These are phyloP conservation scores for Eupithecia vulgata DNA, from an alignment of 2,888 invertebrate species.

Conservation along the genomic window DNA sequence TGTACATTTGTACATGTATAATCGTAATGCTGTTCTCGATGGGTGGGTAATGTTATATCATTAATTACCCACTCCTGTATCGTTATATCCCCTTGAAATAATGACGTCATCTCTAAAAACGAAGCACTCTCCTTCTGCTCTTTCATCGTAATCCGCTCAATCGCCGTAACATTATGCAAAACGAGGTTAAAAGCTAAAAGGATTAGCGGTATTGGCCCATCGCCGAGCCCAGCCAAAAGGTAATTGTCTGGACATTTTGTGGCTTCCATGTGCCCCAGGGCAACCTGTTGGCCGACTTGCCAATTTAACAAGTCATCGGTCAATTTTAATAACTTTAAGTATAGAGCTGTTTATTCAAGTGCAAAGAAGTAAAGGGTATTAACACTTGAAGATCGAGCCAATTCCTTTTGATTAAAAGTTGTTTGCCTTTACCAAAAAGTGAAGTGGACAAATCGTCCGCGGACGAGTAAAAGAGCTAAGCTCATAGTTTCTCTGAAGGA, in stretches of 20 bases:
- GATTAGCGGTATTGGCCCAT: conserved; percentile 45
- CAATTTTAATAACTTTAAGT: conserved; percentile 24
- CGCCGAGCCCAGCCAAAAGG: conserved; percentile 47
- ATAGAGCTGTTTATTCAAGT: background rate
- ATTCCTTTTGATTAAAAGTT: no score
- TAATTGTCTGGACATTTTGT: conserved; percentile 58
- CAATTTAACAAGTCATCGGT: conserved; percentile 39
- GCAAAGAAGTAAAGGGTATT: background rate
- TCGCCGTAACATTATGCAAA: conserved; percentile 12
- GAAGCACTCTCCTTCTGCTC: background rate
- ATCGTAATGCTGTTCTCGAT: conserved; percentile 4
- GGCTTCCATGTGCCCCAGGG: conserved; percentile 50
- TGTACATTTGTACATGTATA: background rate
- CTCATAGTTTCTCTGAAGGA: no score
- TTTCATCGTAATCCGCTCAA: background rate
- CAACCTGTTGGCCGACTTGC: conserved; percentile 55
- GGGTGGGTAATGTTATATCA: no score
- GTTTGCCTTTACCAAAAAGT: no score
- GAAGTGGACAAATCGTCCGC: no score
- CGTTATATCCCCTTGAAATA: conserved; percentile 7
- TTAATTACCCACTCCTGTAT: background rate
- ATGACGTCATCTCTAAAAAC: conserved; percentile 9
- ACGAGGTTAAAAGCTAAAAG: conserved; percentile 19
- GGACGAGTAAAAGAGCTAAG: no score
- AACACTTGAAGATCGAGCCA: background rate